Conservation (phyloP, 2,888 invertebrate species). For the Tholera decimalis region DNA sequence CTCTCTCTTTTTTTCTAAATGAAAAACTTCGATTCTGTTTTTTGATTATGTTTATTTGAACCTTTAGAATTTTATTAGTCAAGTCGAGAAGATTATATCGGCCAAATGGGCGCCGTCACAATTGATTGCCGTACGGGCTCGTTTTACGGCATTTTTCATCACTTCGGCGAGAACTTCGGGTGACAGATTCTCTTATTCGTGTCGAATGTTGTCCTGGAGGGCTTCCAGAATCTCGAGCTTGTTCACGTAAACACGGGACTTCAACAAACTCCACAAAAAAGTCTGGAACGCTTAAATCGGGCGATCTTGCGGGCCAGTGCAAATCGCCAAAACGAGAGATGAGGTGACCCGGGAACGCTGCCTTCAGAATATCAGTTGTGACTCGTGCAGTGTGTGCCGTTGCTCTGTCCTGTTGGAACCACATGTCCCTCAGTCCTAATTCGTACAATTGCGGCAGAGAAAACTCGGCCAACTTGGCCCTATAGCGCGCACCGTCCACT, state of each 20-base stretch:
- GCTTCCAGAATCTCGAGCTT: slow-evolving; percentile 1
- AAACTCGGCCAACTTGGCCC: no score
- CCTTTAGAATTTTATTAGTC: background rate
- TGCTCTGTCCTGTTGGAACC: no score
- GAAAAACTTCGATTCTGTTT: background rate
- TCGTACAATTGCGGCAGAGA: no score
- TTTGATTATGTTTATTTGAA: background rate
- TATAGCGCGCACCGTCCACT: no score
- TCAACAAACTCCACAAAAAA: slow-evolving; percentile 2
- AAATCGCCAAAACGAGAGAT: slow-evolving; percentile 17
- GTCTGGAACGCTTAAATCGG: background rate
- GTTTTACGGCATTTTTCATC: slow-evolving; percentile 2
- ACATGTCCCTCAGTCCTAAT: no score
- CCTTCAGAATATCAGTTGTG: slow-evolving; percentile 8
- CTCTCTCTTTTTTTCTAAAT: background rate
- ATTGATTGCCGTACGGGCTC: slow-evolving; percentile 2
- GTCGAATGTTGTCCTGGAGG: background rate
- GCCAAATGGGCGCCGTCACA: background rate
- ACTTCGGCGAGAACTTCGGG: background rate
- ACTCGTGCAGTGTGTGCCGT: no score
- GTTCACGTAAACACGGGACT: slow-evolving; percentile 1
- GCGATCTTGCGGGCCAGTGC: slow-evolving; percentile 1
- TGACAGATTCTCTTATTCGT: background rate
- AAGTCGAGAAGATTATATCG: background rate
- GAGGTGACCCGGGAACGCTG: background rate